A percentile compares a stretch with the other conserved stretches of the same genome.
These are phyloP conservation scores for Mallotus villosus DNA, from an alignment of 2,797 vertebrate genomes.

Conservation along the genomic window DNA sequence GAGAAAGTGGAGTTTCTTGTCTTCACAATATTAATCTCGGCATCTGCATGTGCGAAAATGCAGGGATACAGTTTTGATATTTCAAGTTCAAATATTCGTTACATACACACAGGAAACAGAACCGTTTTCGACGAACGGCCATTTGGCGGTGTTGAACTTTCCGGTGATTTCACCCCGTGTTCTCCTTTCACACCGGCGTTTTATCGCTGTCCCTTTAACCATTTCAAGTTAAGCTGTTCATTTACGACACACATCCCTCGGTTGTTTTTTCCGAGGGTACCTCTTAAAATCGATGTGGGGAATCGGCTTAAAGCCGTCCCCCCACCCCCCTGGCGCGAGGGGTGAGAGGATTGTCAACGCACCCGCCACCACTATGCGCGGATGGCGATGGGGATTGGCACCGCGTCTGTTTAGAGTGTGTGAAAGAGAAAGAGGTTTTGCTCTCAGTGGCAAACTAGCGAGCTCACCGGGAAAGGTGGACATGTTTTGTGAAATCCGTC, in stretches of 20 bases:
- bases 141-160: neutral
- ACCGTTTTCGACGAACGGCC: no score
- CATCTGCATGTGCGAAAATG: no score
- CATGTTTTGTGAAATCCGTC: neutral
- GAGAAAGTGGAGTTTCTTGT: no score
- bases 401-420: slow-evolving; percentile 4
- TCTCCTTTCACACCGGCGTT: neutral
- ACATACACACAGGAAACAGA: no score
- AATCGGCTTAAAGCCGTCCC: slow-evolving; percentile 48
- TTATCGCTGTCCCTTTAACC: neutral
- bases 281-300: slow-evolving; percentile 33
- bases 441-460: neutral
- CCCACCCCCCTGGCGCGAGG: slow-evolving; percentile 30
- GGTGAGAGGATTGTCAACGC: slow-evolving; percentile 23
- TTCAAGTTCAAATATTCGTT: no score
- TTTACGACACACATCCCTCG: slow-evolving; percentile 43
- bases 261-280: slow-evolving; percentile 6
- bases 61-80: no score
- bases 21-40: no score
- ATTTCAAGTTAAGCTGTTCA: slow-evolving; percentile 28
- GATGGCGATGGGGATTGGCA: slow-evolving; percentile 30
- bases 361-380: slow-evolving; percentile 30
- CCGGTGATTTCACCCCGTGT: neutral
- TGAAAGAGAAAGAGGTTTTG: slow-evolving; percentile 11
- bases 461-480: neutral